Conservation (phyloP, 2,888 invertebrate genomes). For the Tuta absoluta region DNA sequence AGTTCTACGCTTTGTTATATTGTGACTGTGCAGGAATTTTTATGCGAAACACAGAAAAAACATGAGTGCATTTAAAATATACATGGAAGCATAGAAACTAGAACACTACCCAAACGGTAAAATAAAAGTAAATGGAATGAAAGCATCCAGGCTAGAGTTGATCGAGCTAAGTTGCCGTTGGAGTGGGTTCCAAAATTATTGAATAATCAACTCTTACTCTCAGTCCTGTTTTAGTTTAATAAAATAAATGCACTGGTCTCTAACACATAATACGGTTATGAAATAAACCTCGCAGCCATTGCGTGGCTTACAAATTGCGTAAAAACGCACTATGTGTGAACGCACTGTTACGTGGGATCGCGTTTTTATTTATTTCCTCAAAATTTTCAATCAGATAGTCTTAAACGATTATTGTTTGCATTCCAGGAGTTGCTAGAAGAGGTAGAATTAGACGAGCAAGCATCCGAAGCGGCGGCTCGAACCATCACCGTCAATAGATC, state of each 20-base stretch:
- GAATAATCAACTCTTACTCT: too few species aligned
- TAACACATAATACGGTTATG: too few species aligned
- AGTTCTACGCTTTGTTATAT: background rate
- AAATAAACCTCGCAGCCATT: too few species aligned
- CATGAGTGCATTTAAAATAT: background rate
- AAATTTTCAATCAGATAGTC: background rate
- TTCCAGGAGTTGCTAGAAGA: conserved; percentile 87
- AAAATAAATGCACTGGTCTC: too few species aligned
- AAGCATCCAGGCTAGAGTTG: too few species aligned
- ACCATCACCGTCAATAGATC: conserved; percentile 43
- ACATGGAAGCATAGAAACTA: too few species aligned
- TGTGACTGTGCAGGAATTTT: background rate
- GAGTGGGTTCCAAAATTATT: background rate
- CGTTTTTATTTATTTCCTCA: background rate
- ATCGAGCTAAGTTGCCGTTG: too few species aligned
- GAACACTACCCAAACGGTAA: background rate
- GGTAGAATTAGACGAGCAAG: conserved; percentile 88
- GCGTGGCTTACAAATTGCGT: too few species aligned
- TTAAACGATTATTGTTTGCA: background rate
- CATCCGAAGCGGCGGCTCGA: conserved; percentile 77
- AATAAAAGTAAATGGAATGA: background rate
- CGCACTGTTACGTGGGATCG: background rate
- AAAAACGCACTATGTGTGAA: too few species aligned
- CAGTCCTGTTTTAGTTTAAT: too few species aligned
- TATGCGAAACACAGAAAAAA: background rate